A percentile compares a stretch with the other conserved stretches of the same genome.
These are phyloP conservation scores for Actenoides hombroni DNA, from an alignment of 2,113 vertebrate genomes.

Conservation along the genomic window DNA sequence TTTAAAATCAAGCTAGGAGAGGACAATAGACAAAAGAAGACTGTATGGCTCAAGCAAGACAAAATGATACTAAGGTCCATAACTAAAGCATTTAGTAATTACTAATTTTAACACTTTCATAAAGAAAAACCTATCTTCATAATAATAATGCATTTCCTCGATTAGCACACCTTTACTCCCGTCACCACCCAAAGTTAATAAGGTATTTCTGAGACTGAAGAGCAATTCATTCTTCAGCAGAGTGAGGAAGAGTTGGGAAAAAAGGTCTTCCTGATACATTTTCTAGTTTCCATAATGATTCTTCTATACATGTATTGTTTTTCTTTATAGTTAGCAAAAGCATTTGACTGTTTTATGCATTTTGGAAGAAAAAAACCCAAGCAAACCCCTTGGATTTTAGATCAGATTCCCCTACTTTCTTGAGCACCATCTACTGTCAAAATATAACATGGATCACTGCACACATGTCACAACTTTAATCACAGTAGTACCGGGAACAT, in stretches of 20 bases:
- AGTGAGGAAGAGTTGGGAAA: neutral
- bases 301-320: neutral
- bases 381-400: neutral
- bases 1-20: conserved; percentile 31
- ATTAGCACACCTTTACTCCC: neutral
- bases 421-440: neutral
- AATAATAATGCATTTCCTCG: neutral
- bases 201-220: neutral
- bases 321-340: neutral
- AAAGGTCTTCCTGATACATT: no score
- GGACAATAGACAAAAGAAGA: conserved; percentile 8
- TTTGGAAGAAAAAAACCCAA: neutral
- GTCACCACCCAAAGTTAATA: neutral
- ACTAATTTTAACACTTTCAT: neutral
- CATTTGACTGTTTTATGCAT: neutral
- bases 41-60: neutral
- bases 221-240: neutral
- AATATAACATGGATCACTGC: neutral
- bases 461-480: neutral
- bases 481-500: neutral
- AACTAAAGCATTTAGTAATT: neutral
- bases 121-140: neutral
- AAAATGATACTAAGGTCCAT: neutral
- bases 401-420: neutral
- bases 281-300: neutral